A percentile compares a stretch with the other conserved stretches of the same genome.
Evolutionary conservation across 2,113 vertebrate genomes (phyloP).

Genomic region (Anthoscopus minutus): DNA sequence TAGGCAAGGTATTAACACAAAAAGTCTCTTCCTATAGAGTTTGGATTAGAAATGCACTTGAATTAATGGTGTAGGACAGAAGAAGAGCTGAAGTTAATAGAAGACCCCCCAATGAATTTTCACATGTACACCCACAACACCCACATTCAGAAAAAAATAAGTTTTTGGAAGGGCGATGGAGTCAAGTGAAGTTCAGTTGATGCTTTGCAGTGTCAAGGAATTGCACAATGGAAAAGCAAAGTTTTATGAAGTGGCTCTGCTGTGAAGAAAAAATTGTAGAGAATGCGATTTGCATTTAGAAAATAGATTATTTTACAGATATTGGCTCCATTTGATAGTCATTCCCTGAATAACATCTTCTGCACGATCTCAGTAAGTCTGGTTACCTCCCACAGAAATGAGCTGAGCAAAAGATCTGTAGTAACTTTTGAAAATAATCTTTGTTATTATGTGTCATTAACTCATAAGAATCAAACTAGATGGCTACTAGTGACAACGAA

Average conservation of each 20-base stretch:
- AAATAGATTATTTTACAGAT: slow-evolving; percentile 38
- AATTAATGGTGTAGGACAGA: not conserved
- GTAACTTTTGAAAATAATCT: slow-evolving; percentile 21
- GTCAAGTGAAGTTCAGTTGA: not conserved
- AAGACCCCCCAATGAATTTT: not conserved
- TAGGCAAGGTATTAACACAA: not conserved
- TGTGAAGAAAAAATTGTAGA: not conserved
- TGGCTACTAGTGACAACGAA: not conserved
- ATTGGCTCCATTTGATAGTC: slow-evolving; percentile 4
- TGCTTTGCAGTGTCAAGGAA: not conserved
- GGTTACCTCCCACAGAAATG: slow-evolving; percentile 1
- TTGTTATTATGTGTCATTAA: slow-evolving; percentile 33
- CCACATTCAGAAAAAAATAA: not conserved
- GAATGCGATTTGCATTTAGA: not conserved
- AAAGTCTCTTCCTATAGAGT: not conserved
- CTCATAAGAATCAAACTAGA: not conserved
- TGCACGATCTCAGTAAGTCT: slow-evolving; percentile 23
- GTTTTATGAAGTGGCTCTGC: not conserved
- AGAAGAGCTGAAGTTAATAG: not conserved
- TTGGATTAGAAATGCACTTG: not conserved
- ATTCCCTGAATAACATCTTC: slow-evolving; percentile 17
- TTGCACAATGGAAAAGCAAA: not conserved
- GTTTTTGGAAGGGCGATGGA: not conserved
- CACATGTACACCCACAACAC: not conserved
- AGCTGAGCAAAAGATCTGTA: not conserved